Conservation (phyloP, 2,888 invertebrate species). For the Diplazon laetatorius region DNA sequence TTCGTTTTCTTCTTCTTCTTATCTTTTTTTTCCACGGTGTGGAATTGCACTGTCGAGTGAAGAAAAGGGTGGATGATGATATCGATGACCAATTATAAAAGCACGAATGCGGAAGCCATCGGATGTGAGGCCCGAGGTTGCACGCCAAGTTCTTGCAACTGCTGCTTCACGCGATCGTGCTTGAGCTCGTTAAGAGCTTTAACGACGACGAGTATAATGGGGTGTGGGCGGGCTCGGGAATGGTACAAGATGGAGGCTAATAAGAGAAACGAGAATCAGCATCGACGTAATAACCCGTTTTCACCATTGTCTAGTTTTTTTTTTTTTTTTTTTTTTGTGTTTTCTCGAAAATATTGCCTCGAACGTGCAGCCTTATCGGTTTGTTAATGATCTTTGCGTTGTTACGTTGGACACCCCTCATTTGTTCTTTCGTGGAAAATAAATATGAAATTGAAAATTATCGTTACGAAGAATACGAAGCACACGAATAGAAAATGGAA, state of each 20-base stretch:
- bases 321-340: no score
- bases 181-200: slow-evolving; percentile 36
- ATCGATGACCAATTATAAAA: slow-evolving; percentile 39
- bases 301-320: neutral
- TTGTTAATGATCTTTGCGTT: no score
- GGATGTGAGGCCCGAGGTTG: slow-evolving; percentile 10
- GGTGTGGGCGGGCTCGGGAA: slow-evolving; percentile 1
- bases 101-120: slow-evolving; percentile 23
- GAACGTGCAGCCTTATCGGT: neutral
- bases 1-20: slow-evolving; percentile 7
- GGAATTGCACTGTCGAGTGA: neutral
- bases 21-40: neutral
- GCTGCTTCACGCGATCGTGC: slow-evolving; percentile 25
- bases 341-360: neutral
- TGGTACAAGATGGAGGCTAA: slow-evolving; percentile 14
- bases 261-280: slow-evolving; percentile 32
- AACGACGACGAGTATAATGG: slow-evolving; percentile 19
- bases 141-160: slow-evolving; percentile 7
- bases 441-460: neutral
- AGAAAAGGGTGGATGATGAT: slow-evolving; percentile 10
- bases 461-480: no score
- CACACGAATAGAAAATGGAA: no score
- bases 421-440: neutral
- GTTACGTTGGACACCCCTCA: no score
- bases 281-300: slow-evolving; percentile 5